Evolutionary conservation across 2,888 invertebrate genomes (phyloP).

Genomic region (Diarsia rubi): DNA sequence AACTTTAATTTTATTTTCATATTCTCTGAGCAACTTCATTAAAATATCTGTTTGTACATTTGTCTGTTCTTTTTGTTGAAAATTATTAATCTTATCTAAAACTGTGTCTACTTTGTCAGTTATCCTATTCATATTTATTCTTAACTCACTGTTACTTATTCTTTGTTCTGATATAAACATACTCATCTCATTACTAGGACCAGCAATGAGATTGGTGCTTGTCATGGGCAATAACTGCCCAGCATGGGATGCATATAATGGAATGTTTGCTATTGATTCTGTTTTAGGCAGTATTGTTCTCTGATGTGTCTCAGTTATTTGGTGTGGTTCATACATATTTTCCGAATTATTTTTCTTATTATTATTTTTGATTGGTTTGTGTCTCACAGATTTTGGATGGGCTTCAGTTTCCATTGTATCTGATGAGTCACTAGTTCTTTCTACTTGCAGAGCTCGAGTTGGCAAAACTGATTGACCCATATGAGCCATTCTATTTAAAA

Average conservation of each 20-base stretch:
- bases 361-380: constrained; percentile 76
- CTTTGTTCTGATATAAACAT: constrained; percentile 84
- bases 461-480: constrained; percentile 87
- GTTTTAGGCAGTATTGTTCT: constrained; percentile 61
- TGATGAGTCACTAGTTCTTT: constrained; percentile 82
- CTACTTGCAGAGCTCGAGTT: constrained; percentile 63
- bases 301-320: constrained; percentile 65
- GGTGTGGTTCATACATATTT: constrained; percentile 65
- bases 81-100: constrained; percentile 75
- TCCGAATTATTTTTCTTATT: constrained; percentile 72
- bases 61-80: constrained; percentile 66
- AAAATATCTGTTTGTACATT: constrained; percentile 77
- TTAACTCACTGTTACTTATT: constrained; percentile 83
- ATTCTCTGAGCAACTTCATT: constrained; percentile 82
- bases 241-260: constrained; percentile 65
- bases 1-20: constrained; percentile 84
- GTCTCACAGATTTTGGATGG: constrained; percentile 74
- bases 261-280: constrained; percentile 62
- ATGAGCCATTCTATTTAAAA: constrained; percentile 85
- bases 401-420: constrained; percentile 77
- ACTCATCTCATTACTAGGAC: constrained; percentile 72
- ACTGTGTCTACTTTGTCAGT: constrained; percentile 83
- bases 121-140: constrained; percentile 84
- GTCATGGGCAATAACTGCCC: constrained; percentile 77
- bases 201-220: constrained; percentile 66